Base-by-base conservation (phyloP, 2,797 vertebrate species). In the Delichon dasypus region DNA sequence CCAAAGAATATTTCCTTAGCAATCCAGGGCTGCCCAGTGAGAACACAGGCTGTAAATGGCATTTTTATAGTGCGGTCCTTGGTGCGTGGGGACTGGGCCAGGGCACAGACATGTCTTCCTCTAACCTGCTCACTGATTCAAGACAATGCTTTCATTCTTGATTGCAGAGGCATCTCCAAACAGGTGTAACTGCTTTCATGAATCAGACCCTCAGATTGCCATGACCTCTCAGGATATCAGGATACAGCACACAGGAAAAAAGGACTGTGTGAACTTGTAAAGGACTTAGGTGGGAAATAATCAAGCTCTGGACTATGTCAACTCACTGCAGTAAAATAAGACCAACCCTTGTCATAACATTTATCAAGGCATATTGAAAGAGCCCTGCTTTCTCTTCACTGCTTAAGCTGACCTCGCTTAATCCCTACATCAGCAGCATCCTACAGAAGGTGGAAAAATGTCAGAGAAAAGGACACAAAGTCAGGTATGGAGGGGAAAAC, bases 141-240 rank as follows among this genome's bases (percentile, higher is more conserved):
- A 73, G 90, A 64, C 76, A 84, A 60, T 10, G 19, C 83, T 73
- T 88, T 26, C 26, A 38, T 58, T 87, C 60, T 53, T 79, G 74
- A 67, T 20, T 91, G 83, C 88, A 82, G 71, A 73, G 66, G 58
- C 57, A 87, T 74, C 89, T 93, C 85, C 77, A 83, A 77, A 78
- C 5, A 68, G 54, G 32, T 67, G 86, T 73, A 79, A 82, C 51
- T 85, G 71, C 83, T 60, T 68, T 34, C 67, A 76, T 87, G 84
- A 92, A 95, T 95, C 91, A 95, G 83, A 21, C 18, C 51, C 74
- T 71, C 48, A 30, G 38, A 45, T 0, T 78, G 54, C 71, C 27
- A 3, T 15, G 85, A 51, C 66, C 93, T 85, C 73, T 78, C 18
- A 30, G 34, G 7, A 1, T 60, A 73, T 40, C 66, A 67, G 60